Percentiles rank a stretch among this genome's conserved stretches.
These are phyloP conservation scores for Tipula confusa DNA, from an alignment of 2,888 invertebrate genomes.

Conservation along the genomic window DNA sequence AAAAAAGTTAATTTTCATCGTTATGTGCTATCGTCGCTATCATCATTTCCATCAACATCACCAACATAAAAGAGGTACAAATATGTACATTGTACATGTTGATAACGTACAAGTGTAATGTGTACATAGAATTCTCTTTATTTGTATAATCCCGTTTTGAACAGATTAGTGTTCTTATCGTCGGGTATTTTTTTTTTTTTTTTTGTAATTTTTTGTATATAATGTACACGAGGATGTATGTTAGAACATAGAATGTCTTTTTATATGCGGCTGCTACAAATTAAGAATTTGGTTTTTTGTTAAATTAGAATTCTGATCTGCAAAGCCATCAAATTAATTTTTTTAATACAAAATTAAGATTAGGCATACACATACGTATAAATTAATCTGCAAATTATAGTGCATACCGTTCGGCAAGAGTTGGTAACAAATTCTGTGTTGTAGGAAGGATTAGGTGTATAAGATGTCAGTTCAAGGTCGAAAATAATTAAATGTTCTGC, in stretches of 20 bases:
- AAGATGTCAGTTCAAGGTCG: no score
- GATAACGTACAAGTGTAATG: neutral
- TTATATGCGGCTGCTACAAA: neutral
- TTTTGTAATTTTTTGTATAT: neutral
- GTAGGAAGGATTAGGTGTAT: no score
- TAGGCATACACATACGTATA: no score
- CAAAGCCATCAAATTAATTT: neutral
- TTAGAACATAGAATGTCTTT: neutral
- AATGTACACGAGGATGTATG: neutral
- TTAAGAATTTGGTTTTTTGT: neutral
- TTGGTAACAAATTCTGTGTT: no score
- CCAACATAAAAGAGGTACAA: neutral
- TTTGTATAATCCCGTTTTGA: neutral
- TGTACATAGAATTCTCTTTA: neutral
- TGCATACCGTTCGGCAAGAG: no score
- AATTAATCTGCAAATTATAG: no score
- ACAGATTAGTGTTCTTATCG: constrained; percentile 3
- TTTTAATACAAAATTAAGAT: no score
- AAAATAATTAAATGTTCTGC: no score
- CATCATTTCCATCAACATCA: neutral
- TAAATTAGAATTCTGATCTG: neutral
- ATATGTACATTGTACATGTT: neutral
- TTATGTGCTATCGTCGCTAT: neutral
- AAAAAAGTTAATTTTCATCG: neutral
- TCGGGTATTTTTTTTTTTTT: neutral